Evolutionary conservation across 2,797 vertebrate genomes (phyloP), one percentile per base, ranked within the genome.

Genomic region (Cyclopterus lumpus): DNA sequence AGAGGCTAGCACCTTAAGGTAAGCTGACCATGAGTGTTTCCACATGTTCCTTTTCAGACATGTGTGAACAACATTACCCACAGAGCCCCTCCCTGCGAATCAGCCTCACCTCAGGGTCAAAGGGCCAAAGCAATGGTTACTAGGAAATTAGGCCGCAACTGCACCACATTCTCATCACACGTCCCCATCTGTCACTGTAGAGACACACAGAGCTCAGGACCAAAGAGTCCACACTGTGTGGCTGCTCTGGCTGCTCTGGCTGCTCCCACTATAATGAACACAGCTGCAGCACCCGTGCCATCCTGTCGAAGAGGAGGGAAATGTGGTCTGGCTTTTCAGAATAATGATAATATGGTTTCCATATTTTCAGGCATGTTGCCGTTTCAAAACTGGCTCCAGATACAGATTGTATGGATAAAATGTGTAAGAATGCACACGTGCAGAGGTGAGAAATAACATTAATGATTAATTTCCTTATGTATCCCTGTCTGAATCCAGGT

Each of bases 41-140:
- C 93, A 95, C 93, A 91, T 95, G 92, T 93, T 92, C 69, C 68
- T 79, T 90, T 81, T 86, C 82, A 84, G 83, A 88, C 94, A 93
- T 91, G 92, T 95, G 93, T 93, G 93, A 93, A 93, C 92, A 92
- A 90, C 90, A 92, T 94, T 93, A 95, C 88, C 91, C 91, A 93
- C 87, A 60, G 88, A 84, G 84, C 81, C 88, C 88, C 80, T 89
- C 77, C 86, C 69, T 61, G 80, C 83, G 80, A 93, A 89, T 80
- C 79, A 20, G 82, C 87, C 82, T 95, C 95, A 93, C 94, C 93
- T 95, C 75, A 4, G 83, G 93, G 93, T 95, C 94, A 95, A 60
- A 86, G 86, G 94, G 92, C 81, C 84, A 87, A 82, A 65, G 88
- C 90, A 84, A 82, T 89, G 91, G 88, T 93, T 92, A 93, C 89